phyloP scores from a whole-genome alignment of 2,888 invertebrate genomes.

The Branchinecta sandiegonensis region DNA sequence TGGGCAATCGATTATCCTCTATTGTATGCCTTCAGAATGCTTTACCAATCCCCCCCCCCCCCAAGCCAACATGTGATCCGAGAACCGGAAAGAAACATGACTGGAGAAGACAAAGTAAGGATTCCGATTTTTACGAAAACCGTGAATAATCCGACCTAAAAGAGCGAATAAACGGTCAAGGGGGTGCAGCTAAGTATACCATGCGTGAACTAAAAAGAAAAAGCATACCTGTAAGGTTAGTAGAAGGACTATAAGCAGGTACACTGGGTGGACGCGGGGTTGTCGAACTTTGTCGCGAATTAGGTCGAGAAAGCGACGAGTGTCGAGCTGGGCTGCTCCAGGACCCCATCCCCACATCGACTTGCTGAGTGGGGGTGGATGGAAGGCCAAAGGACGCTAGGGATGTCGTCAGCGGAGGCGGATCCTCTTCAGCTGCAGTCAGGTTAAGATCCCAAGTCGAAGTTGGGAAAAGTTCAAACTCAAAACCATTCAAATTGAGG shows the following conservation, averaged over 20 bases:
- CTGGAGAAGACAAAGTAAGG: too few species aligned
- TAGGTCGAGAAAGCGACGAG: conserved; percentile 37
- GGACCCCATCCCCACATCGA: background rate
- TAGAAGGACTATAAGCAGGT: conserved; percentile 36
- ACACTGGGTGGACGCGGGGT: conserved; percentile 45
- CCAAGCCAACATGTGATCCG: too few species aligned
- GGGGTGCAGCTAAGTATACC: too few species aligned
- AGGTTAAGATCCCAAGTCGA: conserved; percentile 43
- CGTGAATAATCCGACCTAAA: too few species aligned
- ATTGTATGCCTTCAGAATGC: too few species aligned
- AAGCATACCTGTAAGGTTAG: conserved; percentile 17
- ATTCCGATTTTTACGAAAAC: too few species aligned
- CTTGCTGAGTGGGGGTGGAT: background rate
- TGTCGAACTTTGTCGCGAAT: conserved; percentile 49
- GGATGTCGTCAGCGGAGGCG: conserved; percentile 8
- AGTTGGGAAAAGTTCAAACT: conserved; percentile 44
- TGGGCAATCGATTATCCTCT: too few species aligned
- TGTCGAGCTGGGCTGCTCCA: conserved; percentile 21
- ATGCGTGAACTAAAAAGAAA: background rate
- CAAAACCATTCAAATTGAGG: conserved; percentile 42
- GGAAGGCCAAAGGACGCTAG: conserved; percentile 15
- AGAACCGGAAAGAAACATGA: too few species aligned
- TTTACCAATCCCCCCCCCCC: too few species aligned
- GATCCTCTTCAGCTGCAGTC: conserved; percentile 26
- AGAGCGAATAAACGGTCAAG: too few species aligned